These are phyloP conservation scores for Criorhina ranunculi DNA, from an alignment of 2,888 invertebrate genomes.

Conservation along the genomic window DNA sequence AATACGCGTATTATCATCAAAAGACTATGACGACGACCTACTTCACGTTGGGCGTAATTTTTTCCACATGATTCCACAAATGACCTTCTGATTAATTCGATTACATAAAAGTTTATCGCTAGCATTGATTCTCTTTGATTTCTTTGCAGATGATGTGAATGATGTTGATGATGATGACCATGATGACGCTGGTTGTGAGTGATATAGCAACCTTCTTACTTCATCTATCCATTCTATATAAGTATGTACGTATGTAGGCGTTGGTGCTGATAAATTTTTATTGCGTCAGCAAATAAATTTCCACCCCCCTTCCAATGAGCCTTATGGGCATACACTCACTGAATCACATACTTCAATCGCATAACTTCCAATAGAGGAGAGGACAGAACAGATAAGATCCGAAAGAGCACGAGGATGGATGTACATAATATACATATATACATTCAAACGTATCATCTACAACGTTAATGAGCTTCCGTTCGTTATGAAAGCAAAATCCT, in stretches of 20 bases:
- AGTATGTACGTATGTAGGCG: too few species aligned
- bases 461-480: conserved; percentile 71
- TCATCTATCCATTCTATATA: background rate
- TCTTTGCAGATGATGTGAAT: conserved; percentile 50
- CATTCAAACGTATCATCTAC: too few species aligned
- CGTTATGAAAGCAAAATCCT: conserved; percentile 62
- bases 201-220: conserved; percentile 4
- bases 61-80: conserved; percentile 61
- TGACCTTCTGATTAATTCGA: conserved; percentile 63
- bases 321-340: conserved; percentile 6
- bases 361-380: conserved; percentile 30
- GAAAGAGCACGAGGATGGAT: background rate
- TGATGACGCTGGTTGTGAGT: conserved; percentile 44
- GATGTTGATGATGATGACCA: conserved; percentile 56
- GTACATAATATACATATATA: background rate
- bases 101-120: conserved; percentile 53
- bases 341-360: conserved; percentile 47
- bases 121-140: conserved; percentile 54
- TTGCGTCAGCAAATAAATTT: conserved; percentile 69
- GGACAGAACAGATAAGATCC: conserved; percentile 11
- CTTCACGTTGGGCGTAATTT: conserved; percentile 33
- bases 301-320: conserved; percentile 4
- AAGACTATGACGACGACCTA: background rate
- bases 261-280: conserved; percentile 55
- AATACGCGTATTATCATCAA: conserved; percentile 1